Conservation (phyloP, 2,888 invertebrate species). For the Mesorhabditis belari region DNA sequence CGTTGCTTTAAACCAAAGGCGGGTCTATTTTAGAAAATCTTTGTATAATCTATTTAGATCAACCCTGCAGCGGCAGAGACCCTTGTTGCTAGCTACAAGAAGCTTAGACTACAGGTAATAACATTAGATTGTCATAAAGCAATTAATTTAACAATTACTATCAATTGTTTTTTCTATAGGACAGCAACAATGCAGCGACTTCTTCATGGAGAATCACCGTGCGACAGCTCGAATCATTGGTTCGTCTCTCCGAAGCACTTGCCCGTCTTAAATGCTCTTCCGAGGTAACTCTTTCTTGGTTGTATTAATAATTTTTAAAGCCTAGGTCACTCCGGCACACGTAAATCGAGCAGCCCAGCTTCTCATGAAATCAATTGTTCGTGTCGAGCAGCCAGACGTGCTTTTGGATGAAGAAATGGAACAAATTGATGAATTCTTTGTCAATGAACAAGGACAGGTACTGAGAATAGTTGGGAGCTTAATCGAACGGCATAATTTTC, state of each 20-base stretch:
- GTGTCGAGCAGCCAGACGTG: conserved; percentile 95
- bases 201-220: conserved; percentile 91
- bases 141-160: too few relatives aligned
- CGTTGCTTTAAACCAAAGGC: conserved; percentile 87
- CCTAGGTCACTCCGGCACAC: conserved; percentile 71
- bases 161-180: too few relatives aligned
- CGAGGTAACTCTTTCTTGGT: conserved; percentile 61
- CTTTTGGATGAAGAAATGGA: conserved; percentile 73
- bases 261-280: conserved; percentile 91
- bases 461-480: too few relatives aligned
- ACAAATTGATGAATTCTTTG: too few relatives aligned
- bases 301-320: conserved; percentile 3
- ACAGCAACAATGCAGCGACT: conserved; percentile 63
- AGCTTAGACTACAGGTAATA: conserved; percentile 74
- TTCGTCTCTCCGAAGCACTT: conserved; percentile 90
- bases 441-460: too few relatives aligned
- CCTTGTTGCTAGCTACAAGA: conserved; percentile 80
- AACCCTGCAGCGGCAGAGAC: conserved; percentile 69
- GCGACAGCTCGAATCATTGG: conserved; percentile 86
- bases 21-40: conserved; percentile 23
- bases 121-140: too few relatives aligned
- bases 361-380: conserved; percentile 60
- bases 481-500: background rate
- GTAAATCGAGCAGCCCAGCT: conserved; percentile 84
- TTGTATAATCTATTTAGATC: conserved; percentile 52